Percentiles rank a stretch among this genome's conserved stretches.
These are phyloP conservation scores for Australoheros facetus DNA, from an alignment of 2,797 vertebrate species.

Conservation along the genomic window DNA sequence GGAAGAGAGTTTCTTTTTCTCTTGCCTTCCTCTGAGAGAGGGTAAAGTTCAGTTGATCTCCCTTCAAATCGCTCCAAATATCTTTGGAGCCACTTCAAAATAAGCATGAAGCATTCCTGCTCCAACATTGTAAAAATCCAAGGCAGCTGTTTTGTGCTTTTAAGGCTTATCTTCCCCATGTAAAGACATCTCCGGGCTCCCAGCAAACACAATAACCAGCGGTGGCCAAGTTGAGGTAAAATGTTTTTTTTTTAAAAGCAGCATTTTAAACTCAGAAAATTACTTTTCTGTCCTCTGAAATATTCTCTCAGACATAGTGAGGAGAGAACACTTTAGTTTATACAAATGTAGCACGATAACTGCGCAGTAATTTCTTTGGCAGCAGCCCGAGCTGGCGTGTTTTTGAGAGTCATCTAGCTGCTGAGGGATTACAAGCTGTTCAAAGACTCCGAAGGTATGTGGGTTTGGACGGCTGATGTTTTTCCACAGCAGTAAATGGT, in stretches of 20 bases:
- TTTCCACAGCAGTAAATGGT: slow-evolving; percentile 79
- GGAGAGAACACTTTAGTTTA: slow-evolving; percentile 58
- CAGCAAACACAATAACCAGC: slow-evolving; percentile 65
- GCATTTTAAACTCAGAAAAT: slow-evolving; percentile 52
- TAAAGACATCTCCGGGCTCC: slow-evolving; percentile 69
- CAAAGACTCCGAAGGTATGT: slow-evolving; percentile 78
- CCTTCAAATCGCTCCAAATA: slow-evolving; percentile 67
- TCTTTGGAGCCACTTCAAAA: slow-evolving; percentile 74
- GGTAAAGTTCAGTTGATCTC: slow-evolving; percentile 70
- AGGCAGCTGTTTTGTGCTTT: slow-evolving; percentile 76
- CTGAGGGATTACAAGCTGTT: slow-evolving; percentile 77
- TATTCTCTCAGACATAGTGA: slow-evolving; percentile 37
- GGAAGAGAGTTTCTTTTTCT: slow-evolving; percentile 34
- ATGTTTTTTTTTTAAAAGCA: neutral
- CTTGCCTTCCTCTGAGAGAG: slow-evolving; percentile 62
- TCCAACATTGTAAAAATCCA: slow-evolving; percentile 62
- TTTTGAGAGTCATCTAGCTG: slow-evolving; percentile 67
- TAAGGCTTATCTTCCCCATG: slow-evolving; percentile 71
- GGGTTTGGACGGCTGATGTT: slow-evolving; percentile 76
- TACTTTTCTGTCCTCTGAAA: slow-evolving; percentile 51
- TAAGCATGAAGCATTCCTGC: slow-evolving; percentile 65
- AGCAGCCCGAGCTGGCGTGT: slow-evolving; percentile 60
- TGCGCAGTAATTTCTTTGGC: slow-evolving; percentile 71
- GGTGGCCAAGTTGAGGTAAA: slow-evolving; percentile 64
- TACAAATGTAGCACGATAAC: slow-evolving; percentile 64